Percentiles rank a stretch among this genome's conserved stretches.
These are phyloP conservation scores for Trinectes maculatus DNA, from an alignment of 2,113 vertebrate species.

Conservation along the genomic window DNA sequence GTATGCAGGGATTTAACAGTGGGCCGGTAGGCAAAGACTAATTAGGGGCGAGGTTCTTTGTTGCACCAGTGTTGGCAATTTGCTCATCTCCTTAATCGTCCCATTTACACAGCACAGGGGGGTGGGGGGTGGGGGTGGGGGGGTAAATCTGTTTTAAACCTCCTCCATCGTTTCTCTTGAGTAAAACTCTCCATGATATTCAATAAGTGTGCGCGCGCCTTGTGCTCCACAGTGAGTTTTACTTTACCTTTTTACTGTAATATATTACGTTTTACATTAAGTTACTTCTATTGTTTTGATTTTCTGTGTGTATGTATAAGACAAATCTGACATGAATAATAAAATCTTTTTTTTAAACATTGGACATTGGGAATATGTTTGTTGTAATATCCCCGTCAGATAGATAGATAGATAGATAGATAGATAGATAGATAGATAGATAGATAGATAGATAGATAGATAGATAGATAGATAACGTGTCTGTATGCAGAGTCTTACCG, in stretches of 20 bases:
- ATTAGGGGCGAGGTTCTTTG: slow-evolving; percentile 84
- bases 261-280: too few species aligned
- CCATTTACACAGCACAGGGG: slow-evolving; percentile 62
- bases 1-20: slow-evolving; percentile 52
- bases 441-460: not conserved
- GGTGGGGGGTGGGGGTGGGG: slow-evolving; percentile 51
- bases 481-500: too few species aligned
- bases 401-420: too few species aligned
- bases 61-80: slow-evolving; percentile 77
- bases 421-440: too few species aligned
- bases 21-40: slow-evolving; percentile 67
- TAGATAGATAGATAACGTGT: too few species aligned
- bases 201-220: not conserved
- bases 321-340: too few species aligned
- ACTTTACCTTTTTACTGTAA: slow-evolving; percentile 8
- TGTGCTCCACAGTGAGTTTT: slow-evolving; percentile 26
- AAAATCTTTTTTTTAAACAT: too few species aligned
- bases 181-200: slow-evolving; percentile 27
- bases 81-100: slow-evolving; percentile 75
- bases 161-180: slow-evolving; percentile 41
- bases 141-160: slow-evolving; percentile 72
- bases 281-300: not conserved
- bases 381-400: too few species aligned
- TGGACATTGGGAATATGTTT: too few species aligned
- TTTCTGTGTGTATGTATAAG: not conserved